Conservation (phyloP, 2,888 invertebrate species). For the Zhengitettix transpicula region DNA sequence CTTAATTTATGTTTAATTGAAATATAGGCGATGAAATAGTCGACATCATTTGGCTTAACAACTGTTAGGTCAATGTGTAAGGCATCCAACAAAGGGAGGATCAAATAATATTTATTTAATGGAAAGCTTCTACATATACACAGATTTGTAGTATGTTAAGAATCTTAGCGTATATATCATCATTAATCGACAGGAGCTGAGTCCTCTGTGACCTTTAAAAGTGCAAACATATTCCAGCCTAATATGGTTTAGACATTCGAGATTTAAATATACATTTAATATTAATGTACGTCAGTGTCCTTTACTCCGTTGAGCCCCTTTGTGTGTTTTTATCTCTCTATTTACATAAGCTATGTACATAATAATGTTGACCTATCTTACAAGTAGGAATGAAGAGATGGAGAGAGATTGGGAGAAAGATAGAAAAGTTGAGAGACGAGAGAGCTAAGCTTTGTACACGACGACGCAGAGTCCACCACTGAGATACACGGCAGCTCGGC, state of each 20-base stretch:
- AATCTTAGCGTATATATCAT: too few species aligned
- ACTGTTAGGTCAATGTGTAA: too few species aligned
- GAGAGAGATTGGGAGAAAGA: not conserved
- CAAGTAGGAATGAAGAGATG: not conserved
- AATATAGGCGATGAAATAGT: too few species aligned
- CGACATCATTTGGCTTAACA: too few species aligned
- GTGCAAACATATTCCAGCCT: not conserved
- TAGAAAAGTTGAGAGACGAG: not conserved
- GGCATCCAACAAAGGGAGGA: too few species aligned
- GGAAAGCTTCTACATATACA: too few species aligned
- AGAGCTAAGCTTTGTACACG: not conserved
- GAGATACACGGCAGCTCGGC: too few species aligned
- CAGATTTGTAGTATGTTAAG: too few species aligned
- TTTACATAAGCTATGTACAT: conserved; percentile 2
- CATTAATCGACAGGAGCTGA: not conserved
- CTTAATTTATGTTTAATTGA: too few species aligned
- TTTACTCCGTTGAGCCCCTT: not conserved
- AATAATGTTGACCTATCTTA: not conserved
- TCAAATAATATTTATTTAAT: too few species aligned
- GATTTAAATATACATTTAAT: not conserved
- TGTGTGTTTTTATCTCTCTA: not conserved
- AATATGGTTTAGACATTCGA: not conserved
- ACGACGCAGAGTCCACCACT: too few species aligned
- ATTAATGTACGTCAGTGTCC: not conserved
- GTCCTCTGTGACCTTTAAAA: not conserved